Evolutionary conservation across 2,888 invertebrate genomes (phyloP).

Genomic region (Cheilosia vulpina): DNA sequence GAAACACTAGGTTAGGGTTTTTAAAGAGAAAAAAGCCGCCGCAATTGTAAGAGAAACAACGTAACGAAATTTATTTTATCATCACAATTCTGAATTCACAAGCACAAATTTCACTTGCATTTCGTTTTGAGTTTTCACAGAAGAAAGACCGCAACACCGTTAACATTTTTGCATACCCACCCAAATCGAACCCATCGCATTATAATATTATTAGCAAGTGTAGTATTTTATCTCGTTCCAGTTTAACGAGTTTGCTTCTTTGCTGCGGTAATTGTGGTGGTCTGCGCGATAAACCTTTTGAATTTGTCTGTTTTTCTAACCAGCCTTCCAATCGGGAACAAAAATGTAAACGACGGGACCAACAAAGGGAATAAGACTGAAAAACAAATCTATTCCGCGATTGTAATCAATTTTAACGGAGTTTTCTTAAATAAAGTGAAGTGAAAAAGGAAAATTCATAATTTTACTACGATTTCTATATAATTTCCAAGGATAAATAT

Average conservation of each 20-base stretch:
- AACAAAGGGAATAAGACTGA: constrained; percentile 18
- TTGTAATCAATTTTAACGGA: background rate
- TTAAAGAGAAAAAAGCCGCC: no score
- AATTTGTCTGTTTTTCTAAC: background rate
- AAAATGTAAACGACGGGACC: constrained; percentile 61
- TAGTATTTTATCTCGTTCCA: background rate
- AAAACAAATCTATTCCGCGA: background rate
- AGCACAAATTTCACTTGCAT: no score
- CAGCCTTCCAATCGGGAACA: background rate
- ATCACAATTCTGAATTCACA: no score
- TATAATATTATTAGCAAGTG: background rate
- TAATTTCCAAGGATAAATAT: constrained; percentile 13
- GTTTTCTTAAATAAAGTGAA: background rate
- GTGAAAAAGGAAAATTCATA: background rate
- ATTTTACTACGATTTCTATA: background rate
- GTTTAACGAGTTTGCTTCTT: constrained; percentile 33
- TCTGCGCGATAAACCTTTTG: background rate
- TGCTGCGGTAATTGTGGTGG: background rate
- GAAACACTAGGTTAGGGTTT: no score
- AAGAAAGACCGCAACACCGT: no score
- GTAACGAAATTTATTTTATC: no score
- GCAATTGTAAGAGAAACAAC: no score
- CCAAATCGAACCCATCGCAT: background rate
- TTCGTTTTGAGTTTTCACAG: no score
- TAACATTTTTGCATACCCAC: background rate